phyloP scores from a whole-genome alignment of 2,113 vertebrate genomes.

The Cettia cetti region DNA sequence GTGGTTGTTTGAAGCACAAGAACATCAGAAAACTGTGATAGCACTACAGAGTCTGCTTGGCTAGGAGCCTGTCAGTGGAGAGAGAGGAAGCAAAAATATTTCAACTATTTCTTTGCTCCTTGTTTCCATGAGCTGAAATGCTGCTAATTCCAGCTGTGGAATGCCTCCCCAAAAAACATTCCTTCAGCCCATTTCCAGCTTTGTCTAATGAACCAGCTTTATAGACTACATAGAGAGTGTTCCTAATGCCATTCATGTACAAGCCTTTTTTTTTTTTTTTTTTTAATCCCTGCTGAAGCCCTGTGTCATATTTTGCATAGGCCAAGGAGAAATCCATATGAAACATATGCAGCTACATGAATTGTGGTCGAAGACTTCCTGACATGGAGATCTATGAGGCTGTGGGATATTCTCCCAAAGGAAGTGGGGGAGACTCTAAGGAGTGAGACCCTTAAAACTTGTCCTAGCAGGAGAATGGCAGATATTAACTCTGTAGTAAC shows the following conservation, averaged over 20 bases:
- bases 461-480: neutral
- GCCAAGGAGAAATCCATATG: neutral
- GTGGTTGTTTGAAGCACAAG: neutral
- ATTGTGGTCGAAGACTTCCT: constrained; percentile 48
- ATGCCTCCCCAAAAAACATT: neutral
- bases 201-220: neutral
- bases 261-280: neutral
- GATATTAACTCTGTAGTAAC: neutral
- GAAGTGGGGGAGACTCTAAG: neutral
- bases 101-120: neutral
- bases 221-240: neutral
- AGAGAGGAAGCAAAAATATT: neutral
- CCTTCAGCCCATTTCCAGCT: neutral
- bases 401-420: constrained; percentile 27
- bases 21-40: neutral
- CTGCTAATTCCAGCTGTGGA: neutral
- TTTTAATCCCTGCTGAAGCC: neutral
- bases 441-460: neutral
- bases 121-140: neutral
- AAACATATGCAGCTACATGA: constrained; percentile 14
- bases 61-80: neutral
- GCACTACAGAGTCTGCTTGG: neutral
- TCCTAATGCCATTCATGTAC: neutral
- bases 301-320: neutral
- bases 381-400: neutral